phyloP scores from a whole-genome alignment of 2,888 invertebrate genomes.

The Aporophyla lueneburgensis region DNA sequence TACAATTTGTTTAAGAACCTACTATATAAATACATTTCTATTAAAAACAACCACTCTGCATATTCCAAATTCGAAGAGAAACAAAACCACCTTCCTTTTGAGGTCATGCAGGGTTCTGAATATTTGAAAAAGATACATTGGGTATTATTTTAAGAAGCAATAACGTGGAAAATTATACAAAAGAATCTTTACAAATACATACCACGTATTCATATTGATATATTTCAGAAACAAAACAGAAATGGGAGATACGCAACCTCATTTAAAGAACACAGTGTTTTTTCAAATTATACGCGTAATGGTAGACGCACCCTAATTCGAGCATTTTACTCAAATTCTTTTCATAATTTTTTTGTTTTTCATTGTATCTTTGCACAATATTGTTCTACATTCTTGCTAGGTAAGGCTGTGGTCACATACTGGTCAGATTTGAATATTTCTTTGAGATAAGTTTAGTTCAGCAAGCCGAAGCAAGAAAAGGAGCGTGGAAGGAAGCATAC shows the following conservation, averaged over 20 bases:
- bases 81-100: background rate
- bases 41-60: too few species aligned
- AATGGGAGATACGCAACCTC: background rate
- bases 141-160: background rate
- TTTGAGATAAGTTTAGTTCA: background rate
- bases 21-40: too few species aligned
- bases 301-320: background rate
- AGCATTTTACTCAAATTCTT: constrained; percentile 21
- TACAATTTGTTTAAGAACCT: too few species aligned
- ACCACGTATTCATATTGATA: background rate
- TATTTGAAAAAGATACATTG: background rate
- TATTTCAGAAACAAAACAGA: constrained; percentile 9
- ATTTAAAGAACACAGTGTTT: constrained; percentile 8
- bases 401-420: constrained; percentile 4
- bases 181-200: constrained; percentile 16
- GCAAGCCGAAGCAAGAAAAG: too few species aligned
- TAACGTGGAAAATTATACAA: background rate
- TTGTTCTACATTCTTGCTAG: constrained; percentile 22
- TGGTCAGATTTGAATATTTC: background rate
- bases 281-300: constrained; percentile 9
- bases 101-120: background rate
- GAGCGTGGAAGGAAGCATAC: too few species aligned
- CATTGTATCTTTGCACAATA: constrained; percentile 2
- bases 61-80: background rate
- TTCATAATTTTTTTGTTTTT: constrained; percentile 6